Evolutionary conservation across 2,797 vertebrate genomes (phyloP), one percentile per base, ranked within the genome.

Genomic region (Menidia menidia): DNA sequence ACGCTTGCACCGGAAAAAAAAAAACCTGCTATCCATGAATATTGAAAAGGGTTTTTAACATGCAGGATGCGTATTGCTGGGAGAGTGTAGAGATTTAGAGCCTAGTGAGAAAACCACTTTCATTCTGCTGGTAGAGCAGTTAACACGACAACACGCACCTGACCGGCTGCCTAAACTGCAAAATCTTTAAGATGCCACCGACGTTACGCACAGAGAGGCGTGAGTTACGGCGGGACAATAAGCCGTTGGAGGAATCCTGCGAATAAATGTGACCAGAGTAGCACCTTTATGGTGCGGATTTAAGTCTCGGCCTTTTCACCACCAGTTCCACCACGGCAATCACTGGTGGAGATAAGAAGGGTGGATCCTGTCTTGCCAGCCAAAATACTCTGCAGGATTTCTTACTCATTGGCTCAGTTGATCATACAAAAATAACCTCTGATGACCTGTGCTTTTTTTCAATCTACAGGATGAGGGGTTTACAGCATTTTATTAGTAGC

Each of bases 11-110:
- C 5, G 68, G 55, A 84, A 83, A 25, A 25, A 25, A 25, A 25
- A 25, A 25, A 85, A 88, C 58, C 74, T 87, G 66, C 77, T 72
- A 72, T 0, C 42, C 83, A 88, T 92, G 80, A 88, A 92, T 92
- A 92, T 90, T 89, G 75, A 87, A 87, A 18, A 57, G 54, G 68
- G n/a, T 44, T 79, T 63, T 91, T 75, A 80, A 56, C 81, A 81
- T 86, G 77, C 82, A 74, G 79, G 2, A 51, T 60, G 70, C 41
- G 31, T 42, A 70, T 69, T 57, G 56, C 58, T 39, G n/a, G 66
- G 69, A 50, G 73, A 60, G 54, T 75, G 19, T 64, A 32, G 53
- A 77, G 77, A 82, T 77, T 69, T 2, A 53, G 51, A 18, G 70
- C 14, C 11, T 32, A 6, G 71, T 64, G 55, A 74, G 69, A 43